phyloP scores from a whole-genome alignment of 2,797 vertebrate species.

The Cephalopachus bancanus region DNA sequence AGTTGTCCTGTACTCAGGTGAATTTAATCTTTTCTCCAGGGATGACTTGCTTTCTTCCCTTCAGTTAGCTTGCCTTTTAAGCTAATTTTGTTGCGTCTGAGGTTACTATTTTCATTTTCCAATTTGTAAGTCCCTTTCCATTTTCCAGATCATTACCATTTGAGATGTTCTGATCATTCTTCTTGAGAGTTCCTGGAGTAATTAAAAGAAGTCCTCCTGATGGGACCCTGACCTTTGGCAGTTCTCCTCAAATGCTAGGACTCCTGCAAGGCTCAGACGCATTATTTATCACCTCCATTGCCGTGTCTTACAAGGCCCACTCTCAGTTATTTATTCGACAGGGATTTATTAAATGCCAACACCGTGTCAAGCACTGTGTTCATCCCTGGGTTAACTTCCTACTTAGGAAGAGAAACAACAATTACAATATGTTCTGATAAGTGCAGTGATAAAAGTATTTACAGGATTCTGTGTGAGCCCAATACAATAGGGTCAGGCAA shows the following conservation, averaged over 20 bases:
- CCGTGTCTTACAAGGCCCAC: neutral
- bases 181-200: slow-evolving; percentile 68
- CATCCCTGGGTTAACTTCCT: neutral
- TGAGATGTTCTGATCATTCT: slow-evolving; percentile 75
- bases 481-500: neutral
- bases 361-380: neutral
- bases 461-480: neutral
- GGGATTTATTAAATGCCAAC: slow-evolving; percentile 31
- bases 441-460: slow-evolving; percentile 5
- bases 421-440: neutral
- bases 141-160: slow-evolving; percentile 85
- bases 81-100: slow-evolving; percentile 74
- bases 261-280: neutral
- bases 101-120: slow-evolving; percentile 80
- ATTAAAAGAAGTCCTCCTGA: slow-evolving; percentile 60
- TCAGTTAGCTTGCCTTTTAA: slow-evolving; percentile 72
- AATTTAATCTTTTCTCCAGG: slow-evolving; percentile 63
- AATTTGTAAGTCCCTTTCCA: slow-evolving; percentile 78
- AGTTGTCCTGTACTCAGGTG: slow-evolving; percentile 60
- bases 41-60: slow-evolving; percentile 64
- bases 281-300: rapidly evolving
- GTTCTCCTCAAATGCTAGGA: neutral
- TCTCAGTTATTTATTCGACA: neutral
- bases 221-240: slow-evolving; percentile 53
- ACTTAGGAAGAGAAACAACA: slow-evolving; percentile 24